These are phyloP conservation scores for Rhinogobio ventralis DNA, from an alignment of 2,797 vertebrate species.

Conservation along the genomic window DNA sequence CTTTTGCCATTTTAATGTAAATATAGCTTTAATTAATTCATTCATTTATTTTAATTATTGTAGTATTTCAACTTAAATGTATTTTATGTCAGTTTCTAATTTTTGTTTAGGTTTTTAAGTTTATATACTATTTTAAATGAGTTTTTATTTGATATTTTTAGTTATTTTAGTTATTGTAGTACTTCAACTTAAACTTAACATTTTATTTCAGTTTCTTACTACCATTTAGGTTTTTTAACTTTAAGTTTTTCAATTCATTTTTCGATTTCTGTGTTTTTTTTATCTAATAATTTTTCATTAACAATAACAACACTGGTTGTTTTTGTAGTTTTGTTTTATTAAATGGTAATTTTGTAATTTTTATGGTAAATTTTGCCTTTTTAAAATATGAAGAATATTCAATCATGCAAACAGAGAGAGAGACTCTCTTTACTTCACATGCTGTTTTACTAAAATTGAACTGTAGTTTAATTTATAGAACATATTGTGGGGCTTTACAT, in stretches of 20 bases:
- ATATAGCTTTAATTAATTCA: too few species aligned
- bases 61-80: too few species aligned
- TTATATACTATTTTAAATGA: too few species aligned
- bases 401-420: neutral
- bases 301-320: neutral
- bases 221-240: too few species aligned
- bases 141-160: too few species aligned
- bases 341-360: neutral
- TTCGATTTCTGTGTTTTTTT: neutral
- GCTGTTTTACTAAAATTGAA: neutral
- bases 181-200: neutral
- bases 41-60: too few species aligned
- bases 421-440: neutral
- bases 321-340: neutral
- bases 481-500: neutral
- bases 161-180: neutral
- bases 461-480: neutral
- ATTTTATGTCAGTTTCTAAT: too few species aligned
- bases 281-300: fast-evolving
- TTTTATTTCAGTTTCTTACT: neutral
- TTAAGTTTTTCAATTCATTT: neutral
- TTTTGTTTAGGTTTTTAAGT: too few species aligned
- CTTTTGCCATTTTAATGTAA: too few species aligned
- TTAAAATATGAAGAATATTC: neutral
- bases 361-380: neutral